These are phyloP conservation scores for Mastomys coucha DNA, from an alignment of 2,113 vertebrate genomes.

Conservation along the genomic window DNA sequence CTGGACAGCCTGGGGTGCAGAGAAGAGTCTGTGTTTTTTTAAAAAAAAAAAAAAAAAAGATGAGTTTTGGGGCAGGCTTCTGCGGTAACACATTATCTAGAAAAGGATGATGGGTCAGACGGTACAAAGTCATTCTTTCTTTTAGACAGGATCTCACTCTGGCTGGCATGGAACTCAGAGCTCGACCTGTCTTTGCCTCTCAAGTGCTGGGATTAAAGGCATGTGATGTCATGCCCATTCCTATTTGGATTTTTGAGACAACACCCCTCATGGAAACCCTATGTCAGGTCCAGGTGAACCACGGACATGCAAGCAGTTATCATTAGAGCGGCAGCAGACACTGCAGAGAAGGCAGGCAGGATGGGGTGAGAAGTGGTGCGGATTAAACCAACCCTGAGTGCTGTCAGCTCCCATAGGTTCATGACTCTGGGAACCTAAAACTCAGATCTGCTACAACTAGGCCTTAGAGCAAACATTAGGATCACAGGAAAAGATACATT, in stretches of 20 bases:
- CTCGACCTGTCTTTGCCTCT: not conserved
- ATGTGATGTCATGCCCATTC: not conserved
- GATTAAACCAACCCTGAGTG: accelerated
- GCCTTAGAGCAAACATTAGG: not conserved
- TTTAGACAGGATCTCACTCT: not conserved
- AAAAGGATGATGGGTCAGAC: not conserved
- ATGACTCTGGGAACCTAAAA: too few relatives aligned
- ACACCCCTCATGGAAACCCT: too few relatives aligned
- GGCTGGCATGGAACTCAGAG: not conserved
- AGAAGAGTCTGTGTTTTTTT: too few relatives aligned
- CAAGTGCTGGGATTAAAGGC: not conserved
- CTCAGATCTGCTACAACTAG: not conserved
- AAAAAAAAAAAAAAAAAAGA: not conserved
- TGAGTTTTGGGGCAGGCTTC: not conserved
- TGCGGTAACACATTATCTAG: not conserved
- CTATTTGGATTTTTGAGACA: not conserved
- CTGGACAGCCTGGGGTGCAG: not conserved
- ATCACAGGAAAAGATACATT: not conserved
- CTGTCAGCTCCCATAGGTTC: not conserved
- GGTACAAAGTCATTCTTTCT: not conserved
- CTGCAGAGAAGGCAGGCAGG: not conserved
- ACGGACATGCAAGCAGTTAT: accelerated
- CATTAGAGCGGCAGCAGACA: not conserved
- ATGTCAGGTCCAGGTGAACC: not conserved
- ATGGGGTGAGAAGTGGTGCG: not conserved